Conservation (phyloP, 2,888 invertebrate genomes). For the Drosophila paramelanica region DNA sequence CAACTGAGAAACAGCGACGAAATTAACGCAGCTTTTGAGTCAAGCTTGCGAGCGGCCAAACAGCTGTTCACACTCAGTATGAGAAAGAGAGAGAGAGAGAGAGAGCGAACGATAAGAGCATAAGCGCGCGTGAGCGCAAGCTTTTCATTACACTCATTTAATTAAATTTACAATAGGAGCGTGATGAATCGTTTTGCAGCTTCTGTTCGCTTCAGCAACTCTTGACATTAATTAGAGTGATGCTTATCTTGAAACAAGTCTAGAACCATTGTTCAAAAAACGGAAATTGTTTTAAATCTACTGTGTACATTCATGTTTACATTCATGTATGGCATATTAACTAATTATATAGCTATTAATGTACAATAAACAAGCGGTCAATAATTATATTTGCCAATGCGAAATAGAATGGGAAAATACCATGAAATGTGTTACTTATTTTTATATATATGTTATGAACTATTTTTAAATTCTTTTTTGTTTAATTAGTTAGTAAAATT, state of each 20-base stretch:
- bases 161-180: slow-evolving; percentile 47
- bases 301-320: slow-evolving; percentile 1
- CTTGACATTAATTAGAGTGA: slow-evolving; percentile 57
- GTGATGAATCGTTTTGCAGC: slow-evolving; percentile 34
- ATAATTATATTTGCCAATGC: background rate
- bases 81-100: slow-evolving; percentile 7
- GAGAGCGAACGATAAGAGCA: background rate
- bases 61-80: slow-evolving; percentile 37
- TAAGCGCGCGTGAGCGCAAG: slow-evolving; percentile 12
- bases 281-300: slow-evolving; percentile 47
- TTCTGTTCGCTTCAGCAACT: slow-evolving; percentile 39
- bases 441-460: background rate
- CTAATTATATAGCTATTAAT: slow-evolving; percentile 17
- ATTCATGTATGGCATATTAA: background rate
- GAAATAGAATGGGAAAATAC: background rate
- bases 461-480: background rate
- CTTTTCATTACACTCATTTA: slow-evolving; percentile 39
- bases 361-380: slow-evolving; percentile 2
- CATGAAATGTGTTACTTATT: background rate
- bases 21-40: slow-evolving; percentile 65
- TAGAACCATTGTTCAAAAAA: slow-evolving; percentile 55
- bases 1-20: slow-evolving; percentile 45
- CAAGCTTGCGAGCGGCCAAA: slow-evolving; percentile 57
- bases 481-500: too few species aligned
- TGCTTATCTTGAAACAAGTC: slow-evolving; percentile 42